Evolutionary conservation across 2,797 vertebrate species (phyloP).

Genomic region (Paratrypauchen microcephalus): DNA sequence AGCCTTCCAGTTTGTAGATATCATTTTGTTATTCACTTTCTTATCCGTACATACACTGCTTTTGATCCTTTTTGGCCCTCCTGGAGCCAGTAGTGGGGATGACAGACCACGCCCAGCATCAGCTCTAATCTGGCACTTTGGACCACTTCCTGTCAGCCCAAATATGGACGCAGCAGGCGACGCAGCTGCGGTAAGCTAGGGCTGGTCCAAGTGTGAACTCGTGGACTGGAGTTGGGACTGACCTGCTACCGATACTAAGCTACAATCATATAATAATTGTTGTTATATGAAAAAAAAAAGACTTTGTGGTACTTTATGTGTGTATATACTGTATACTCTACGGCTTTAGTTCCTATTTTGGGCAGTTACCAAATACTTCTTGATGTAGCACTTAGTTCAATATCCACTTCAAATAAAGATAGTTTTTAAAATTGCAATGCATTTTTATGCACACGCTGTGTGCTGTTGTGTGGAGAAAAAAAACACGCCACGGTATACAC

Average conservation of each 20-base stretch:
- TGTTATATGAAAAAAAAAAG: conserved; percentile 47
- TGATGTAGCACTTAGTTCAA: conserved; percentile 78
- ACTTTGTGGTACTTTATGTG: conserved; percentile 67
- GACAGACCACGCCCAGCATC: not conserved
- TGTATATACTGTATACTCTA: conserved; percentile 42
- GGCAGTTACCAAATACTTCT: conserved; percentile 49
- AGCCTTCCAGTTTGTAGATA: conserved; percentile 72
- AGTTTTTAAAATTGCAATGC: conserved; percentile 16
- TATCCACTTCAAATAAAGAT: conserved; percentile 35
- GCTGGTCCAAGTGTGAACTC: conserved; percentile 52
- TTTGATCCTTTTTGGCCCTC: conserved; percentile 53
- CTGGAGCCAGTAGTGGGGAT: conserved; percentile 40
- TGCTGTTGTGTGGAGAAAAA: conserved; percentile 32
- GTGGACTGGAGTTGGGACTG: conserved; percentile 46
- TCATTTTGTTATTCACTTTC: conserved; percentile 64
- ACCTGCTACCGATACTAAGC: conserved; percentile 65
- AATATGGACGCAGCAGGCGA: conserved; percentile 25
- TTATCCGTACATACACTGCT: conserved; percentile 60
- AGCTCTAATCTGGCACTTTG: conserved; percentile 54
- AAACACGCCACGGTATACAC: not conserved
- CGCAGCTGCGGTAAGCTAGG: conserved; percentile 48
- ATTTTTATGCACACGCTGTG: conserved; percentile 25
- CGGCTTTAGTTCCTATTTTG: conserved; percentile 29
- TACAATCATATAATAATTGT: conserved; percentile 55
- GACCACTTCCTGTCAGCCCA: conserved; percentile 45